These are phyloP conservation scores for Lacerta bilineata DNA, from an alignment of 2,797 vertebrate genomes.

Conservation along the genomic window DNA sequence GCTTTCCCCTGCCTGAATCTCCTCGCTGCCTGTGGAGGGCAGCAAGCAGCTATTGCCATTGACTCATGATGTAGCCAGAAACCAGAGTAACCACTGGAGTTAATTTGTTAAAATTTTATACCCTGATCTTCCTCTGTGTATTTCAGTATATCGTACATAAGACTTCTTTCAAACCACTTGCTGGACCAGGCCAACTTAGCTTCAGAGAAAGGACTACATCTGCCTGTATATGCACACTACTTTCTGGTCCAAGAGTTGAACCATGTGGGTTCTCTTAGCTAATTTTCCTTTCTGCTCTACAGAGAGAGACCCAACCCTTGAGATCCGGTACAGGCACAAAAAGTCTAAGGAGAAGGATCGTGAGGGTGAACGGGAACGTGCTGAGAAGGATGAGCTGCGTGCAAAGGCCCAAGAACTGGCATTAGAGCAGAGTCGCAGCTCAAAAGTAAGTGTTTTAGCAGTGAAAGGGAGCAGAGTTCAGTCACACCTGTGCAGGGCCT, in stretches of 20 bases:
- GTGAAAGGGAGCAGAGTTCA: background rate
- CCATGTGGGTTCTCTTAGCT: background rate
- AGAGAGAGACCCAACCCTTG: slow-evolving; percentile 87
- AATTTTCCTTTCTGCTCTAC: slow-evolving; percentile 8
- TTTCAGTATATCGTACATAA: too few species aligned
- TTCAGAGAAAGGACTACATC: background rate
- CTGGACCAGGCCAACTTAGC: background rate
- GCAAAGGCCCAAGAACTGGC: slow-evolving; percentile 72
- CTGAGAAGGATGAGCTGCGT: slow-evolving; percentile 77
- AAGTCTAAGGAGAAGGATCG: slow-evolving; percentile 86
- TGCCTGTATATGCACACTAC: background rate
- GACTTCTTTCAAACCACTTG: background rate
- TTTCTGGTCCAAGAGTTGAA: background rate
- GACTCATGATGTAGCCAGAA: too few species aligned
- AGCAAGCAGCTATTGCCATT: too few species aligned
- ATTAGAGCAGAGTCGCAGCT: slow-evolving; percentile 66
- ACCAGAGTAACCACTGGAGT: too few species aligned
- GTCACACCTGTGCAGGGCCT: background rate
- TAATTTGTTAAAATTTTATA: background rate
- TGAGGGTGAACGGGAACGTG: slow-evolving; percentile 81
- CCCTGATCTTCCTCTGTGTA: background rate
- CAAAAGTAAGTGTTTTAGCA: slow-evolving; percentile 48
- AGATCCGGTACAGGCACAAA: slow-evolving; percentile 92
- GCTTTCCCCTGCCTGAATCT: too few species aligned
- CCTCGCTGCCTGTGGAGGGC: too few species aligned